phyloP scores from a whole-genome alignment of 2,797 vertebrate species.

The Epinephelus coioides region DNA sequence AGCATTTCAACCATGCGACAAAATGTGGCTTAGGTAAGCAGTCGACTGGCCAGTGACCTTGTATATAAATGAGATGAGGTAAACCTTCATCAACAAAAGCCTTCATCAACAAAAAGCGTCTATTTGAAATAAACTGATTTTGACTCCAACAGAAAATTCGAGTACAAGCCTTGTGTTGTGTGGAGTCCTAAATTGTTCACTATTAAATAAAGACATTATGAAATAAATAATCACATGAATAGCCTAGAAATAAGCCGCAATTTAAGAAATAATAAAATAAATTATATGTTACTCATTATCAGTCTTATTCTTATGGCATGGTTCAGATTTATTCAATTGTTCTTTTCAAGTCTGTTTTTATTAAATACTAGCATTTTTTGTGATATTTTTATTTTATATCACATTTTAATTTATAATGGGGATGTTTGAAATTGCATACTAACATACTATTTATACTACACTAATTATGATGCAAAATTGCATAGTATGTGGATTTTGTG shows the following conservation, averaged over 20 bases:
- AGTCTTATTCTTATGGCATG: neutral
- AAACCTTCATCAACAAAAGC: conserved; percentile 31
- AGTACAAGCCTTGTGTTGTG: neutral
- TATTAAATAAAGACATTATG: conserved; percentile 3
- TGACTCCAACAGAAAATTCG: neutral
- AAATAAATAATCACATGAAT: neutral
- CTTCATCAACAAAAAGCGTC: conserved; percentile 4
- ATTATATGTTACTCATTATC: neutral
- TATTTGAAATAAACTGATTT: conserved; percentile 11
- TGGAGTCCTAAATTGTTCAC: neutral
- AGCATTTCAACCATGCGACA: conserved; percentile 41
- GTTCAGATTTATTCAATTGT: neutral
- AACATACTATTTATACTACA: no score
- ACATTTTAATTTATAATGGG: neutral
- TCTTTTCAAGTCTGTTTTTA: neutral
- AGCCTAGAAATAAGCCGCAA: neutral
- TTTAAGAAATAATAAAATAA: neutral
- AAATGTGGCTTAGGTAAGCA: conserved; percentile 47
- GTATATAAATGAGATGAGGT: conserved; percentile 17
- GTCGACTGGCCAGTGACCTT: conserved; percentile 52
- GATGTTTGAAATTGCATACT: no score
- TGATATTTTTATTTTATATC: no score
- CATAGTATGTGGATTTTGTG: no score
- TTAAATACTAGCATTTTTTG: no score
- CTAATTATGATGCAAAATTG: no score